Percentiles rank a stretch among this genome's conserved stretches.
These are phyloP conservation scores for Telmatherina bonti DNA, from an alignment of 2,797 vertebrate genomes.

Conservation along the genomic window DNA sequence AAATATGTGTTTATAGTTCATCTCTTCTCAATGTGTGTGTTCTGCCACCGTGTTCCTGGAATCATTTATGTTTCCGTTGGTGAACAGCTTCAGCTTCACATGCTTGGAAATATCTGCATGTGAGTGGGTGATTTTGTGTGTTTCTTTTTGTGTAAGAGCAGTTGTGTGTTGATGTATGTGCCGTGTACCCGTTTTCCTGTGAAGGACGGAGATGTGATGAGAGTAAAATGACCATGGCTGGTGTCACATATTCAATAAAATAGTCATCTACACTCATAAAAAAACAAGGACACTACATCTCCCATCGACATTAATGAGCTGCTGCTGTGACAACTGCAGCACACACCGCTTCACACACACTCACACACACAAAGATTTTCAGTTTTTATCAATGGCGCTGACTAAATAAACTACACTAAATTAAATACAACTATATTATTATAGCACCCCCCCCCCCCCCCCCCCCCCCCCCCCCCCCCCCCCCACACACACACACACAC, in stretches of 20 bases:
- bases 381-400: background rate
- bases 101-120: background rate
- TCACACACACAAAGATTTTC: background rate
- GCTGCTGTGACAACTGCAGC: conserved; percentile 29
- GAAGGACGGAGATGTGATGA: conserved; percentile 69
- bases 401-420: conserved; percentile 21
- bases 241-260: conserved; percentile 74
- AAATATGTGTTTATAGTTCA: too few relatives aligned
- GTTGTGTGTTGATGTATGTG: conserved; percentile 1
- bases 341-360: conserved; percentile 3
- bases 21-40: too few relatives aligned
- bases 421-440: too few relatives aligned
- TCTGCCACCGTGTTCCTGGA: background rate
- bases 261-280: conserved; percentile 62
- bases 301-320: conserved; percentile 48
- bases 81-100: too few relatives aligned
- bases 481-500: too few relatives aligned
- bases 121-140: background rate
- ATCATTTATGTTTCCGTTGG: background rate
- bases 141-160: conserved; percentile 3
- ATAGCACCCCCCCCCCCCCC: too few relatives aligned
- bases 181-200: conserved; percentile 38
- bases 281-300: conserved; percentile 64
- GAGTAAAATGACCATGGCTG: conserved; percentile 53
- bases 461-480: too few relatives aligned